A percentile compares a stretch with the other conserved stretches of the same genome.
Evolutionary conservation across 2,113 vertebrate genomes (phyloP).

Genomic region (Elanus axillaris): DNA sequence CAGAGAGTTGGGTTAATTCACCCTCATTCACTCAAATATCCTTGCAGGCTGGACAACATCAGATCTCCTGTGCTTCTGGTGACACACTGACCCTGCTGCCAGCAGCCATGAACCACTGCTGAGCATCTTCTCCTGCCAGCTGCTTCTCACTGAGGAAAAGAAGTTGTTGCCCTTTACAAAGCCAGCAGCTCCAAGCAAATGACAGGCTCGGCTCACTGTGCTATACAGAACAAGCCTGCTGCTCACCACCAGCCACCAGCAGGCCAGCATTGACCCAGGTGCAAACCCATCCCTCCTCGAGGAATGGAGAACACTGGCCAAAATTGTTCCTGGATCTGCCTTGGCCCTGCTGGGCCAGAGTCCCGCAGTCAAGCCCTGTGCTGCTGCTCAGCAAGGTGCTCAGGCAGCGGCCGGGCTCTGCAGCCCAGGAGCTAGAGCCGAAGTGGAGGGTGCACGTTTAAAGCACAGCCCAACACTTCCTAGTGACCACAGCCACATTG

Average conservation of each 20-base stretch:
- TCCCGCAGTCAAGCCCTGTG: accelerated
- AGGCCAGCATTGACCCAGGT: too few relatives aligned
- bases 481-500: not conserved
- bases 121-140: not conserved
- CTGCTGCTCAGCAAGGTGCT: not conserved
- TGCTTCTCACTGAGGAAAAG: not conserved
- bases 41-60: not conserved
- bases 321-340: not conserved
- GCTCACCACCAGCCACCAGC: not conserved
- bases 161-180: not conserved
- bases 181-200: not conserved
- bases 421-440: not conserved
- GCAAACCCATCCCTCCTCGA: not conserved
- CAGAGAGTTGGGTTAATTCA: not conserved
- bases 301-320: not conserved
- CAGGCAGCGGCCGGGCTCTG: not conserved
- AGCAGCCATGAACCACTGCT: not conserved
- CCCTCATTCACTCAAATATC: not conserved
- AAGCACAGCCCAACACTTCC: not conserved
- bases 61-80: not conserved
- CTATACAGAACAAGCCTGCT: not conserved
- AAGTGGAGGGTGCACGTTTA: too few relatives aligned
- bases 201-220: not conserved
- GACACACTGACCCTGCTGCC: not conserved
- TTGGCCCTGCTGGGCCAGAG: not conserved